A percentile compares a stretch with the other conserved stretches of the same genome.
Conservation (phyloP, 2,113 vertebrate genomes). For the Phylloscopus trochiloides region DNA sequence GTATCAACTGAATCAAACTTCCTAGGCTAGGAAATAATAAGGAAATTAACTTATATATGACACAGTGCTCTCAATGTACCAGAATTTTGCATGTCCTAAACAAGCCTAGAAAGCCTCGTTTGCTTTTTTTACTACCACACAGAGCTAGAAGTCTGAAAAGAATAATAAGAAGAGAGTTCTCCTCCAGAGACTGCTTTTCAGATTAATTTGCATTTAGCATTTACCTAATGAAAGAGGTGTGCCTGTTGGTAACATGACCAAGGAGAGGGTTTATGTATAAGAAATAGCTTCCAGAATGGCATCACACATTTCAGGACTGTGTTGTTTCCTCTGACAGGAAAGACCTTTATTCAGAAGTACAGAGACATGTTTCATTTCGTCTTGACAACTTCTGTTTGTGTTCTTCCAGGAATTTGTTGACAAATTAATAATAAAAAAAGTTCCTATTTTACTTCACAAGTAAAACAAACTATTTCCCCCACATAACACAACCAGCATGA, state of each 20-base stretch:
- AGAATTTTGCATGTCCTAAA: neutral
- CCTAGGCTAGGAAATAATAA: neutral
- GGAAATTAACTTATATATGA: neutral
- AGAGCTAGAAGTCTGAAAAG: neutral
- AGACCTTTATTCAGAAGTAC: neutral
- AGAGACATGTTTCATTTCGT: neutral
- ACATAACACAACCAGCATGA: rapidly evolving
- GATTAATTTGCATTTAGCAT: neutral
- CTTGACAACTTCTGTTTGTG: neutral
- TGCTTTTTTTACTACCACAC: neutral
- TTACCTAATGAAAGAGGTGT: neutral
- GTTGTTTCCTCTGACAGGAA: neutral
- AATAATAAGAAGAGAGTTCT: neutral
- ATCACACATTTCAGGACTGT: rapidly evolving
- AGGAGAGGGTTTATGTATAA: neutral
- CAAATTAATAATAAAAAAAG: neutral
- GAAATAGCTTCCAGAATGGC: neutral
- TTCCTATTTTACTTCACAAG: neutral
- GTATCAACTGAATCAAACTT: neutral
- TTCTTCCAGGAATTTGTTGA: neutral
- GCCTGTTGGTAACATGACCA: neutral
- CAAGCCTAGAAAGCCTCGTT: neutral
- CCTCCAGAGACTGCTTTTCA: neutral
- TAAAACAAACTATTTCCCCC: neutral
- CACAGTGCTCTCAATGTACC: neutral